Base-by-base conservation (phyloP, 92 coral and sea anemone genomes). In the Epizoanthus rinbou region DNA sequence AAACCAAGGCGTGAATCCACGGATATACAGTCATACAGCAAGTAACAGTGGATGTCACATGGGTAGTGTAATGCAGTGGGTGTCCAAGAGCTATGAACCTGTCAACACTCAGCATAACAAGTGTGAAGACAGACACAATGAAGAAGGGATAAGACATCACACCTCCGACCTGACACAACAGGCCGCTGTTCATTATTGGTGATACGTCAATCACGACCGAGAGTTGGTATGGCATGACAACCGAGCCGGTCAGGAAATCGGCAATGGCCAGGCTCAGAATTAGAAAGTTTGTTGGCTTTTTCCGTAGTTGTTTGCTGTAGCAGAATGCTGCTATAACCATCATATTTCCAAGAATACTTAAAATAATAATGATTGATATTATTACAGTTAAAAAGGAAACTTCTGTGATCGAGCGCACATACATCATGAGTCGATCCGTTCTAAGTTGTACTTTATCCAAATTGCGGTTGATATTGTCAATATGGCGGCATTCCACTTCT, bases 61-160 rank as follows among this genome's bases (percentile, higher is more conserved):
- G 76, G 3, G 35, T 22, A 13, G 41, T 57, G 84, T 89, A 76
- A 23, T 80, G 64, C 0, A 89, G 74, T 5, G 92, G 89, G n/a
- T 69, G 19, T 5, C 87, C 87, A 10, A 89, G 62, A 11, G 92
- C 92, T 57, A 85, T 56, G 57, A 80, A 89, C 6, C 92, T 82
- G 17, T 89, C 92, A 4, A 89, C 28, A 39, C 92, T 85, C 31
- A 89, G 74, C 79, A 87, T 82, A 5, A 89, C 87, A 72, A 85
- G 39, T 8, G 87, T 80, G 1, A 71, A 79, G 8, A 89, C 80
- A 18, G 89, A 85, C 41, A 86, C 86, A 1, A 89, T 52, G 31
- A 85, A 89, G 24, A 89, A 53, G 5, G 83, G 81, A 50, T 89
- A 89, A 23, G 87, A 85, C 7, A 85, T 19, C 15, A 89, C 66